A percentile compares a stretch with the other conserved stretches of the same genome.
Evolutionary conservation across 2,888 invertebrate species (phyloP).

Genomic region (Agrochola lychnidis): DNA sequence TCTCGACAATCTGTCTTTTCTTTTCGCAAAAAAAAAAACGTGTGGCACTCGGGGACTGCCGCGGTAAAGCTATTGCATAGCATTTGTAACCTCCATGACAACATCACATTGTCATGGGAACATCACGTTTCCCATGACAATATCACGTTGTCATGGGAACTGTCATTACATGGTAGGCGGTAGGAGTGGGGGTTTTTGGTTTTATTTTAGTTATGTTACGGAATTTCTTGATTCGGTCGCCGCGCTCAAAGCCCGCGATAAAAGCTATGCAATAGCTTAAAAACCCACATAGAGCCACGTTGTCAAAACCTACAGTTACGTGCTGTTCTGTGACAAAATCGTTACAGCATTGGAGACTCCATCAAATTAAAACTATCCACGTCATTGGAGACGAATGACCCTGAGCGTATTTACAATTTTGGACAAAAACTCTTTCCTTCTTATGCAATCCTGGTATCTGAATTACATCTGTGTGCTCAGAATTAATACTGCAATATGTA

Average conservation of each 20-base stretch:
- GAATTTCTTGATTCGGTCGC: too few relatives aligned
- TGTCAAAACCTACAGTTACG: neutral
- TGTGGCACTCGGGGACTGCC: too few relatives aligned
- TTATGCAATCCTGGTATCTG: constrained; percentile 37
- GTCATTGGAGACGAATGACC: constrained; percentile 4
- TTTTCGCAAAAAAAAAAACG: neutral
- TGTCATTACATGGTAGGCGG: too few relatives aligned
- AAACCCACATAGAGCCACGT: neutral
- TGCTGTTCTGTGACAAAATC: neutral
- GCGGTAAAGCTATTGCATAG: too few relatives aligned
- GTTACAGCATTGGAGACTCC: neutral
- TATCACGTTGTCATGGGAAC: too few relatives aligned
- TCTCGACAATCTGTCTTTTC: neutral
- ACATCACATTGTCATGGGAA: too few relatives aligned
- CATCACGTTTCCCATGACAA: too few relatives aligned
- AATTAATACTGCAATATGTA: constrained; percentile 32
- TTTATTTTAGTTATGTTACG: too few relatives aligned
- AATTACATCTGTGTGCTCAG: constrained; percentile 28
- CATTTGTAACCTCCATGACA: too few relatives aligned
- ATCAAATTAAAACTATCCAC: constrained; percentile 26
- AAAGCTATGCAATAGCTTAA: too few relatives aligned
- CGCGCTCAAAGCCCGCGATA: too few relatives aligned
- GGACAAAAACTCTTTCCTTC: neutral
- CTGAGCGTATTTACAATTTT: constrained; percentile 14
- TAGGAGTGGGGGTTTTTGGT: too few relatives aligned